These are phyloP conservation scores for Punctoribates punctum DNA, from an alignment of 2,888 invertebrate species.

Conservation along the genomic window DNA sequence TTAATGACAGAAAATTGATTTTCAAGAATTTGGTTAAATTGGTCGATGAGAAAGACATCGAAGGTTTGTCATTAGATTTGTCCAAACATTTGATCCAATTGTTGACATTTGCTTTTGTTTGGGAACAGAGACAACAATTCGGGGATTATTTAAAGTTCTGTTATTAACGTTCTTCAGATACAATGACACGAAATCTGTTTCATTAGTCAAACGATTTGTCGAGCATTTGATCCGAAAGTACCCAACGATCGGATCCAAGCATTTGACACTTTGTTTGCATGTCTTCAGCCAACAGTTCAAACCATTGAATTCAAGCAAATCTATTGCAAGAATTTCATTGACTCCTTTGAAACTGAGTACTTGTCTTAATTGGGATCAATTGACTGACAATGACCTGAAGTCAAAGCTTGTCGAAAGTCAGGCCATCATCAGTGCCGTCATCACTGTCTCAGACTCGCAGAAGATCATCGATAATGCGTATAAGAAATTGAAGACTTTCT, in stretches of 20 bases:
- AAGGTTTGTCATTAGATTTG: conserved; percentile 1
- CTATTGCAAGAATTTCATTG: background rate
- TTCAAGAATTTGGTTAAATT: conserved; percentile 10
- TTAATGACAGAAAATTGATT: conserved; percentile 4
- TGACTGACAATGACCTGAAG: background rate
- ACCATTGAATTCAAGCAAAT: conserved; percentile 20
- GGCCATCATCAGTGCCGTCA: background rate
- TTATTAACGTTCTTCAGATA: conserved; percentile 6
- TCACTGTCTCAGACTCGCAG: background rate
- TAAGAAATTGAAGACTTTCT: conserved; percentile 21
- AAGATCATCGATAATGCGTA: background rate
- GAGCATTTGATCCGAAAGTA: background rate
- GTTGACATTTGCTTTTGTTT: background rate
- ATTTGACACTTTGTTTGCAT: conserved; percentile 2
- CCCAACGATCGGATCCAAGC: background rate
- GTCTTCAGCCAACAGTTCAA: background rate
- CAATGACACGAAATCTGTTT: conserved; percentile 19
- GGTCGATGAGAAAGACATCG: conserved; percentile 27
- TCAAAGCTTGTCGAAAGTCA: conserved; percentile 18
- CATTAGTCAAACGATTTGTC: conserved; percentile 29
- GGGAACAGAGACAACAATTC: conserved; percentile 32
- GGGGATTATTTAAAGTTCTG: conserved; percentile 27
- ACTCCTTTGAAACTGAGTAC: conserved; percentile 1
- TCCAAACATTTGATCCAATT: background rate
- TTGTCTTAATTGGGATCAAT: conserved; percentile 29